phyloP scores from a whole-genome alignment of 1,140 invertebrate species.

The Lethocerus indicus region DNA sequence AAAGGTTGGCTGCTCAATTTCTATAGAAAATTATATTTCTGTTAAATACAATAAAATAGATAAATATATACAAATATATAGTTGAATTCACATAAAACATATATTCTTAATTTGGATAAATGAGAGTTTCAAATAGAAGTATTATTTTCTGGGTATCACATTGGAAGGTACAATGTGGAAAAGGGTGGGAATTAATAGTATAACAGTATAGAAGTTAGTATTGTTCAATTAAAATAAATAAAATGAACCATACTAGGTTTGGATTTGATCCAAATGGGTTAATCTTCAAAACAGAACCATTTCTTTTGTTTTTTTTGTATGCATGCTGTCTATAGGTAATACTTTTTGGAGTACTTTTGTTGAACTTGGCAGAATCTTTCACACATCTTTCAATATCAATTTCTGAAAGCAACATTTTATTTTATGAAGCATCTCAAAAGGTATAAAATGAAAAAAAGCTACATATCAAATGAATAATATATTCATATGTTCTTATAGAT shows the following conservation, averaged over 20 bases:
- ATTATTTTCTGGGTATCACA: too few species aligned
- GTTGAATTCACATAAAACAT: neutral
- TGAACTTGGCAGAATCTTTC: conserved; percentile 72
- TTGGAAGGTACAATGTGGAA: too few species aligned
- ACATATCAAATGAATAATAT: neutral
- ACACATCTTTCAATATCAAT: conserved; percentile 90
- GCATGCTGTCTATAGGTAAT: conserved; percentile 67
- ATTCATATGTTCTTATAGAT: neutral
- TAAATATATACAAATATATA: neutral
- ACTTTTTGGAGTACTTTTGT: conserved; percentile 70
- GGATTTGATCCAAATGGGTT: neutral
- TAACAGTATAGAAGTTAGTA: too few species aligned
- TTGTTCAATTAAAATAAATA: neutral
- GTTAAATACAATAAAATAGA: conserved; percentile 10
- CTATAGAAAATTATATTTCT: conserved; percentile 29
- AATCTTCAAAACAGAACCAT: neutral
- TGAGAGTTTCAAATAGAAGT: neutral
- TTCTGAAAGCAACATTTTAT: conserved; percentile 38
- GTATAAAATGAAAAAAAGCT: neutral
- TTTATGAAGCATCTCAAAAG: neutral
- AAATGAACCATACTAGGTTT: neutral
- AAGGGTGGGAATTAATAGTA: too few species aligned
- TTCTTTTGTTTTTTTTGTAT: neutral
- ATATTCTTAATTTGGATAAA: neutral
- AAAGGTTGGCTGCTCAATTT: conserved; percentile 50